Evolutionary conservation across 2,113 vertebrate genomes (phyloP), one percentile per base, ranked within the genome.

Genomic region (Cryptomyrus ogoouensis): DNA sequence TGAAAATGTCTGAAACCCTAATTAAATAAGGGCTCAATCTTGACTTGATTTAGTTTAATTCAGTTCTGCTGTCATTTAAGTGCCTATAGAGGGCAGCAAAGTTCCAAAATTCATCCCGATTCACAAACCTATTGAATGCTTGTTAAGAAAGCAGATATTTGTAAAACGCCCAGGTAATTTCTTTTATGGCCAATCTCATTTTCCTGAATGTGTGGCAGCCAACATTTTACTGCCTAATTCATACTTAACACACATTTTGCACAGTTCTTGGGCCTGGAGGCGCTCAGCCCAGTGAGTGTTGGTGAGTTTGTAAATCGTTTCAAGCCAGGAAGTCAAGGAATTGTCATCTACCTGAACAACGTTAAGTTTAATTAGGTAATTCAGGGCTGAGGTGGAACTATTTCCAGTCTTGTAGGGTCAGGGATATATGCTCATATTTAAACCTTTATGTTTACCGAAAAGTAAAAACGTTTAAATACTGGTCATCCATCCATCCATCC

Each of bases 1-100:
- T 50, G 9, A 53, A 87, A 53, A 52, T 31, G 19, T 58, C 42
- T 88, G n/a, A 52, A 31, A 19, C n/a, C 24, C 13, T 35, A 56
- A 44, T n/a, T 17, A 88, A 88, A 58, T 31, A 39, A 50, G 46
- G 46, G 15, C 10, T n/a, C 9, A 35, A 31, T 47, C 35, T 53
- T 50, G 49, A 31, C 31, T 87, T 52, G 49, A 35, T 24, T 27
- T 56, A 52, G n/a, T 3, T 53, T 50, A 31, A 53, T 87, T 53
- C 46, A n/a, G 42, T 53, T 53, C 4, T 31, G 7, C 62, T 74
- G 27, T 89, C 21, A 24, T 89, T 74, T 19, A 0, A 24, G 0
- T 77, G 2, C 93, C 95, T 94, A 91, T 90, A 95, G 95, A 92
- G 94, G 95, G 94, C 94, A 94, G 91, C 91, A 92, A 13, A 92